Base-by-base conservation (phyloP, 2,888 invertebrate species). In the Cenopis cana region DNA sequence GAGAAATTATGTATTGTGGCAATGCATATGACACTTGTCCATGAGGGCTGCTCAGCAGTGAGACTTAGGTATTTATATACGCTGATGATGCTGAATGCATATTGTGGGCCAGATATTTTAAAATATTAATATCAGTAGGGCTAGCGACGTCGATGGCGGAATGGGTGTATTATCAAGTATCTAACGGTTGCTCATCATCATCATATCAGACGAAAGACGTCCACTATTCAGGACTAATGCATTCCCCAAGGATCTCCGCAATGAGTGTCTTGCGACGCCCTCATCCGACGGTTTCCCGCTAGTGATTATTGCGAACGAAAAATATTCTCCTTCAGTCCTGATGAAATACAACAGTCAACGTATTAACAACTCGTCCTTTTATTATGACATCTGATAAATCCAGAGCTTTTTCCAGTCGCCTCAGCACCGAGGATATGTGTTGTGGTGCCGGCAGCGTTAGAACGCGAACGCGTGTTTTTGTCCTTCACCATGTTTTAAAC, bases 401-500 rank as follows among this genome's bases (percentile, higher is more conserved):
- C 64, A 38, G 36, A 54, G 5, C 38, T 65, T 69, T 69, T 64
- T 57, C 38, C 64, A 24, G 62, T 49, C 18, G 18, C 57, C 46
- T n/a, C 56, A 41, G 49, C 49, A 57, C 54, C 50, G 55, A 64
- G 64, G 71, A 70, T 73, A 72, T 65, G 67, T 69, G 66, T 69
- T 11, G 52, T 59, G 70, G 46, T 69, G 69, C 75, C 73, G 62
- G 20, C 17, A 65, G 68, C 65, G 73, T 60, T 64, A 70, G 71
- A 71, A 61, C 57, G 67, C 68, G 46, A 70, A 67, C 69, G 62
- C 69, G 64, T 62, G 67, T 69, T 70, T 68, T 73, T 73, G 50
- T 38, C 46, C n/a, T 14, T 10, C 29, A 59, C 52, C 78, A 83
- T 83, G 82, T 80, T 79, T 88, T 77, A 88, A 80, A 82, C 86